Percentiles rank a stretch among this genome's conserved stretches.
Evolutionary conservation across 2,113 vertebrate genomes (phyloP).

Genomic region (Petrocephalus zakoni): DNA sequence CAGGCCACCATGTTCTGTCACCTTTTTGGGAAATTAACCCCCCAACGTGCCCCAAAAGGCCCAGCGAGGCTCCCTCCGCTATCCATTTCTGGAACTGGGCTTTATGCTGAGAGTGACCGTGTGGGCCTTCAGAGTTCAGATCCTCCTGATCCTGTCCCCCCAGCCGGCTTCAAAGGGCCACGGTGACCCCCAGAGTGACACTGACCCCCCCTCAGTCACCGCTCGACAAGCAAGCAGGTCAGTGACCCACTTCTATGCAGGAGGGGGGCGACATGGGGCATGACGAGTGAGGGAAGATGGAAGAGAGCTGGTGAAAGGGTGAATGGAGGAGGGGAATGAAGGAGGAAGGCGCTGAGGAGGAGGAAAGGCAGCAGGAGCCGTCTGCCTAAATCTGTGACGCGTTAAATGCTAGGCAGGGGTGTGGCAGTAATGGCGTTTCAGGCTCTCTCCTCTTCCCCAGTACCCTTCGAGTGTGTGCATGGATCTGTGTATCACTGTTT

Average conservation of each 20-base stretch:
- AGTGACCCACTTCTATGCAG: background rate
- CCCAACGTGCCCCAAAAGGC: background rate
- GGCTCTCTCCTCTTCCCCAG: background rate
- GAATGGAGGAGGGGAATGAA: background rate
- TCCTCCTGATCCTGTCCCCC: background rate
- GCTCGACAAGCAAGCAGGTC: background rate
- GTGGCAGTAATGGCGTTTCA: conserved; percentile 4
- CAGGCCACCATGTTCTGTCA: background rate
- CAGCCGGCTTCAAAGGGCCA: background rate
- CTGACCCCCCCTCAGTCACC: background rate
- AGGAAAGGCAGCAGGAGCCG: conserved; percentile 21
- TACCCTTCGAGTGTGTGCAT: conserved; percentile 33
- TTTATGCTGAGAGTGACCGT: background rate
- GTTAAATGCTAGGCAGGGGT: background rate
- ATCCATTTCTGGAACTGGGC: background rate
- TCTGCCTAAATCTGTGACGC: background rate
- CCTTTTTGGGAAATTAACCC: background rate
- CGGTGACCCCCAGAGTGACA: background rate
- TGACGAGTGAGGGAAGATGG: background rate
- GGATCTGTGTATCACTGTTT: conserved; percentile 9
- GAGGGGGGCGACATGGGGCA: background rate
- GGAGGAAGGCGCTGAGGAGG: background rate
- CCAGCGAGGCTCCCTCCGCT: background rate
- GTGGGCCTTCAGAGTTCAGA: background rate
- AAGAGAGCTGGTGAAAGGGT: background rate